Conservation (phyloP, 2,888 invertebrate genomes). For the Cybosia mesomella region DNA sequence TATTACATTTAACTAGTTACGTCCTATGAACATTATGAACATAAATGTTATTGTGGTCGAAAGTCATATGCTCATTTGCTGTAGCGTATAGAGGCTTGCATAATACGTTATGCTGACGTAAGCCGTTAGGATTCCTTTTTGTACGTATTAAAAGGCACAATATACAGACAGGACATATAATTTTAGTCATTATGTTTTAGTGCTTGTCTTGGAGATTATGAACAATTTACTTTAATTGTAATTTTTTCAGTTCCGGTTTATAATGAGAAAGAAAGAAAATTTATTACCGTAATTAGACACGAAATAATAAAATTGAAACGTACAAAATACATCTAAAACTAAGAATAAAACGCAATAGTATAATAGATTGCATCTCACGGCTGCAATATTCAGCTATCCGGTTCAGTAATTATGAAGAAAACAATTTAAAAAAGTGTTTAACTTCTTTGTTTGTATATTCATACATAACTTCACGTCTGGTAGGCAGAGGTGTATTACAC, state of each 20-base stretch:
- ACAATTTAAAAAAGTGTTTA: neutral
- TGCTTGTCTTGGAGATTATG: neutral
- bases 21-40: conserved; percentile 33
- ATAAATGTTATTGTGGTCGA: conserved; percentile 33
- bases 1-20: conserved; percentile 44
- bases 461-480: too few relatives aligned
- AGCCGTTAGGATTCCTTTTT: conserved; percentile 15
- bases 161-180: neutral
- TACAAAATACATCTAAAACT: neutral
- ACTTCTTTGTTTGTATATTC: too few relatives aligned
- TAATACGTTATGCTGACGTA: conserved; percentile 32
- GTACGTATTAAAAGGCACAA: neutral
- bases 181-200: neutral
- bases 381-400: neutral
- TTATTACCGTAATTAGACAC: conserved; percentile 2
- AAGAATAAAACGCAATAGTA: neutral
- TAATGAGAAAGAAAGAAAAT: neutral
- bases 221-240: neutral
- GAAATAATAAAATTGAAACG: neutral
- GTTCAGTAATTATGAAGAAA: neutral
- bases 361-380: neutral
- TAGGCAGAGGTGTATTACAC: too few relatives aligned
- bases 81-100: conserved; percentile 14
- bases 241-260: neutral
- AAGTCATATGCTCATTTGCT: conserved; percentile 32